Evolutionary conservation across 2,113 vertebrate genomes (phyloP).

Genomic region (Tupaia chinensis): DNA sequence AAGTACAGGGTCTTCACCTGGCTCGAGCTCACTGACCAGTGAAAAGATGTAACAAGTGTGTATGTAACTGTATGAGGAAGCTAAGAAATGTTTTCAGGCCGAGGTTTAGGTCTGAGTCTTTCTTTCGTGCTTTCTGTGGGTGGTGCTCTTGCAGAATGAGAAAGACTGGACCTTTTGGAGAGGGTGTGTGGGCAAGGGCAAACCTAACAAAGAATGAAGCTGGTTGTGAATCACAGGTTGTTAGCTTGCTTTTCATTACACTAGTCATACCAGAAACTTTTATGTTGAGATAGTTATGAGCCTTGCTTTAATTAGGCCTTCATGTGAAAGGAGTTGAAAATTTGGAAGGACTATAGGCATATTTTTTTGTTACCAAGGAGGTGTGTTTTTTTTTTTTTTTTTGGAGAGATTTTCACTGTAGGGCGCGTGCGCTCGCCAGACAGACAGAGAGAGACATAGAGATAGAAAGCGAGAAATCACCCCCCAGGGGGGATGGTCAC

Average conservation of each 20-base stretch:
- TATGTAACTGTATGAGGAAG: slow-evolving; percentile 8
- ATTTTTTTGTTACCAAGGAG: background rate
- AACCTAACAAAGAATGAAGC: background rate
- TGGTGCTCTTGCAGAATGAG: background rate
- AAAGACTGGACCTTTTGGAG: background rate
- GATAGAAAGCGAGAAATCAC: too few species aligned
- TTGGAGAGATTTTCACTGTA: too few species aligned
- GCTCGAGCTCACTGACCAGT: background rate
- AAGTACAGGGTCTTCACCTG: background rate
- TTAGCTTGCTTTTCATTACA: background rate
- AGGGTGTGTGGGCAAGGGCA: background rate
- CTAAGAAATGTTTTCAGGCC: background rate
- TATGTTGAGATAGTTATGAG: background rate
- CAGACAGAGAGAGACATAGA: too few species aligned
- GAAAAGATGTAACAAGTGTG: slow-evolving; percentile 13
- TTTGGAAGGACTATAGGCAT: background rate
- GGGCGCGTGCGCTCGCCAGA: too few species aligned
- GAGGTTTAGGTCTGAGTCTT: too few species aligned
- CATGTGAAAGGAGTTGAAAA: background rate
- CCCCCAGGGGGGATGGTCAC: too few species aligned
- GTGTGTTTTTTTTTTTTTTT: too few species aligned
- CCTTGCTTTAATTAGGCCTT: slow-evolving; percentile 27
- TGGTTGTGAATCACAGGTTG: background rate
- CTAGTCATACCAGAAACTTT: background rate
- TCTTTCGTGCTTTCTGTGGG: background rate